Conservation (phyloP, 2,113 vertebrate genomes). For the Tautogolabrus adspersus region DNA sequence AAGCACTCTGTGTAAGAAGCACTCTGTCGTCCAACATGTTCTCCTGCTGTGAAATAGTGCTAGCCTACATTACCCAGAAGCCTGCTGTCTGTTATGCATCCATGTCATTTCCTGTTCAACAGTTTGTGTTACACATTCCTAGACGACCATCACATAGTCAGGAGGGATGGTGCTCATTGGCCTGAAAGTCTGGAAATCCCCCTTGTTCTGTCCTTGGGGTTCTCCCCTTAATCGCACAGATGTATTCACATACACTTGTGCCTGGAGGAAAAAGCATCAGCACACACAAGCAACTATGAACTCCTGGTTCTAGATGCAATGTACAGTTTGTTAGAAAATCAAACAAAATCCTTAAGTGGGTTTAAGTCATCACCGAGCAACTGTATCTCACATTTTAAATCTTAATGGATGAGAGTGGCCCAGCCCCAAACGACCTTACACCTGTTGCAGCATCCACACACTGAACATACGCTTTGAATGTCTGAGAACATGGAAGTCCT, state of each 20-base stretch:
- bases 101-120: constrained; percentile 75
- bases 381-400: not conserved
- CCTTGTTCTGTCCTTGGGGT: constrained; percentile 34
- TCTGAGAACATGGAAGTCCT: constrained; percentile 49
- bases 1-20: not conserved
- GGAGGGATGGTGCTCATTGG: constrained; percentile 65
- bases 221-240: constrained; percentile 32
- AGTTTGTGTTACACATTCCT: constrained; percentile 77
- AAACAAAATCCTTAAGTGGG: constrained; percentile 10
- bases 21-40: constrained; percentile 35
- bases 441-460: constrained; percentile 52
- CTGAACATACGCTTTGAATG: constrained; percentile 2
- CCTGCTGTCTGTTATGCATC: constrained; percentile 52
- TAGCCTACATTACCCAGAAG: constrained; percentile 76
- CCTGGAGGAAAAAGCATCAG: constrained; percentile 27
- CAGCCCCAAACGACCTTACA: constrained; percentile 24
- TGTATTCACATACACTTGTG: constrained; percentile 25
- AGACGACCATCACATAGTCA: constrained; percentile 64
- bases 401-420: not conserved
- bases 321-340: not conserved
- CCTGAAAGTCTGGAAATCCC: constrained; percentile 72
- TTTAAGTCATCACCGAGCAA: constrained; percentile 2
- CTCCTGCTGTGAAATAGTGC: constrained; percentile 29
- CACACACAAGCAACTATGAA: constrained; percentile 28
- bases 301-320: not conserved